Percentiles rank a stretch among this genome's conserved stretches.
Conservation (phyloP, 2,888 invertebrate species). For the Spisula subtruncata region DNA sequence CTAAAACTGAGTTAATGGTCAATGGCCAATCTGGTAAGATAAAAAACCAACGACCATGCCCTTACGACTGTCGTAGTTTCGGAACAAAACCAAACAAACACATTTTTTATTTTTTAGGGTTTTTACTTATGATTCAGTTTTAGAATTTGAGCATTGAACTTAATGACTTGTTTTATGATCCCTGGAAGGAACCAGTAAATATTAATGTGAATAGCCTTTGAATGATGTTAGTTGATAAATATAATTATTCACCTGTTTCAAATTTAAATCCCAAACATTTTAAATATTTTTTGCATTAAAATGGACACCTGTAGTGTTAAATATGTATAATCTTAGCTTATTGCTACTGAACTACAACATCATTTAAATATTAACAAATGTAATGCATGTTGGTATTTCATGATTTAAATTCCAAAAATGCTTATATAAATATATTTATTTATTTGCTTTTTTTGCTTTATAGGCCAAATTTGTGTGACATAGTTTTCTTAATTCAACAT, state of each 20-base stretch:
- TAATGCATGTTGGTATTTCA: conserved; percentile 14
- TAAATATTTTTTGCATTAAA: no score
- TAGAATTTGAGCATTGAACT: no score
- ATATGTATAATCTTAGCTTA: background rate
- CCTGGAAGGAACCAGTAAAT: no score
- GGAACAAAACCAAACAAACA: no score
- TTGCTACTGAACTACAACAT: background rate
- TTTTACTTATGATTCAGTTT: no score
- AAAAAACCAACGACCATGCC: no score
- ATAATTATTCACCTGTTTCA: background rate
- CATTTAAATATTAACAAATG: background rate
- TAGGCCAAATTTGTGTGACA: background rate
- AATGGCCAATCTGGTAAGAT: no score
- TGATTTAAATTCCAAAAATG: background rate
- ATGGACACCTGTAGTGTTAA: background rate
- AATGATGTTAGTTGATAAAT: background rate
- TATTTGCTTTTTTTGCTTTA: background rate
- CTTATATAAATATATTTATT: background rate
- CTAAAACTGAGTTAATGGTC: no score
- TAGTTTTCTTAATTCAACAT: background rate
- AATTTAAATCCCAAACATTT: background rate
- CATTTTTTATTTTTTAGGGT: no score
- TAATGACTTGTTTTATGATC: no score
- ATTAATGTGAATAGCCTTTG: no score
- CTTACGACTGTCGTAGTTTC: no score